Conservation (phyloP, 2,888 invertebrate species). For the Tineola bisselliella region DNA sequence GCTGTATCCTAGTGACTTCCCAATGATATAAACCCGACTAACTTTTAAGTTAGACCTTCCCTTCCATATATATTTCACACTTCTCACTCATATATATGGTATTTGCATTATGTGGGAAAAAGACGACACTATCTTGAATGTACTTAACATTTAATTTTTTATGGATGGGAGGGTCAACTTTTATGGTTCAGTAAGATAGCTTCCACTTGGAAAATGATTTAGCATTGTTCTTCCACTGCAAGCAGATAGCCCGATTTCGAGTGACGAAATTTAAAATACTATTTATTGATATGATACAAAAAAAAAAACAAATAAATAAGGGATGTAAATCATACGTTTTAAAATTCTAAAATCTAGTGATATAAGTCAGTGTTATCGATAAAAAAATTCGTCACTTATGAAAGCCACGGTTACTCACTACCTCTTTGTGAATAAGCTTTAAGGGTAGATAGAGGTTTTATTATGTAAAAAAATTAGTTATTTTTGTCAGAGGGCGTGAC, state of each 20-base stretch:
- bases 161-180: not conserved
- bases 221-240: not conserved
- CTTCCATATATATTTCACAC: not conserved
- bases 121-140: not conserved
- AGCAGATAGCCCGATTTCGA: not conserved
- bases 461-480: not conserved
- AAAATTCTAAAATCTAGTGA: no score
- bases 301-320: no score
- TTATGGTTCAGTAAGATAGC: not conserved
- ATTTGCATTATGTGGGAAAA: not conserved
- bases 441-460: not conserved
- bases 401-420: not conserved
- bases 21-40: not conserved
- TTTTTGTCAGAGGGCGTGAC: not conserved
- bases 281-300: not conserved
- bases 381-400: not conserved
- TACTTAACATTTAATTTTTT: not conserved
- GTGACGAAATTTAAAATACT: not conserved
- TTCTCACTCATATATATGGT: not conserved
- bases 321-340: no score
- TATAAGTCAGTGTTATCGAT: not conserved
- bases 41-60: not conserved
- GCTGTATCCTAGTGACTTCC: conserved; percentile 31
- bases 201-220: not conserved
- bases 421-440: conserved; percentile 5